A percentile compares a stretch with the other conserved stretches of the same genome.
phyloP scores from a whole-genome alignment of 2,888 invertebrate species.

The Hedychridium roseum region DNA sequence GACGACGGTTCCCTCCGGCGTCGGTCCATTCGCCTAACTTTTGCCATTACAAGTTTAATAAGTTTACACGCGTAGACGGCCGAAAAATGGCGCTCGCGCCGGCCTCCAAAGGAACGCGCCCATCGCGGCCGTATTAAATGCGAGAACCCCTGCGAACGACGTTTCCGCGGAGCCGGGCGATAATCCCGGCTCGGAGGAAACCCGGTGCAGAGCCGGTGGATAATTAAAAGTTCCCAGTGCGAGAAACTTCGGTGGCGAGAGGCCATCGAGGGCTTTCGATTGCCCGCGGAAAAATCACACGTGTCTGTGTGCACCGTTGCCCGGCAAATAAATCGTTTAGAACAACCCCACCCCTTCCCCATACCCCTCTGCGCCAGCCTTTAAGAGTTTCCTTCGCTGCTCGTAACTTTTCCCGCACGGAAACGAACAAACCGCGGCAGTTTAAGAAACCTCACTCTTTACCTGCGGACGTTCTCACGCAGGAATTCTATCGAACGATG shows the following conservation, averaged over 20 bases:
- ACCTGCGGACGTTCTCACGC: too few species aligned
- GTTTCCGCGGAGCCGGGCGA: background rate
- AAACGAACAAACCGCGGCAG: background rate
- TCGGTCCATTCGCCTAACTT: conserved; percentile 41
- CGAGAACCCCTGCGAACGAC: background rate
- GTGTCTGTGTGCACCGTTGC: too few species aligned
- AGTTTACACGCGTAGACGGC: conserved; percentile 48
- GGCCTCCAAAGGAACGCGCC: background rate
- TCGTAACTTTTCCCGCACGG: background rate
- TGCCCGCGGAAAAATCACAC: too few species aligned
- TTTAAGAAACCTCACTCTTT: too few species aligned
- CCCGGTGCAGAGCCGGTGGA: too few species aligned
- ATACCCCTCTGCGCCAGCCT: background rate
- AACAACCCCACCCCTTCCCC: too few species aligned
- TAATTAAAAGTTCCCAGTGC: too few species aligned
- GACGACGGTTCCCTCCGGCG: background rate
- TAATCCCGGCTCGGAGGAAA: background rate
- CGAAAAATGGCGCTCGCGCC: background rate
- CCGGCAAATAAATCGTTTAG: too few species aligned
- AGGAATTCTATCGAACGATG: too few species aligned
- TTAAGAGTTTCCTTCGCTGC: too few species aligned
- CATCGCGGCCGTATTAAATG: background rate
- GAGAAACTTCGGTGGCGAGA: too few species aligned
- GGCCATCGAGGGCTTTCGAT: too few species aligned
- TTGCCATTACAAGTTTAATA: conserved; percentile 62